Base-by-base conservation (phyloP, 2,888 invertebrate genomes). In the Ophioninae sp. region DNA sequence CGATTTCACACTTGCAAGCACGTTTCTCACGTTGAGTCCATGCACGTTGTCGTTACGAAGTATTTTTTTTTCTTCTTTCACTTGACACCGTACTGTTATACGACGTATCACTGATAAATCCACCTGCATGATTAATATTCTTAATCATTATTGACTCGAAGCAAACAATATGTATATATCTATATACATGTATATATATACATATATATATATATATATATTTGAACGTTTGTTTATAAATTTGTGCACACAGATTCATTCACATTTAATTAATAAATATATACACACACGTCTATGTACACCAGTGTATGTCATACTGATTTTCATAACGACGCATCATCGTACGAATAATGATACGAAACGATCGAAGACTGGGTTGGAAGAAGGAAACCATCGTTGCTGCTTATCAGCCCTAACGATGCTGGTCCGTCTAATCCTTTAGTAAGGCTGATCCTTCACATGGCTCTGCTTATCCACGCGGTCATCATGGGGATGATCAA, bases 41-140 rank as follows among this genome's bases (percentile, higher is more conserved):
- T 69, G 73, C 77, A 20, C 67, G 61, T 39, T 77, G 64, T n/a
- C 22, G n/a, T 64, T 83, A 59, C 67, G 74, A 81, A 71, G 37
- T 81, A 59, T 63, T 75, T 69, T 67, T 44, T 37, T 63, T 73
- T 44, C 59, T 72, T 44, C 22, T 63, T 68, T 37, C 63, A 69
- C 75, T 65, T 17, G 17, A 37, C 41, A 76, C 67, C 30, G 23
- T 63, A 65, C 17, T 7, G 58, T 59, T 44, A 37, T 20, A 51
- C 44, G 23, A 20, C 58, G 39, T 76, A 74, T 65, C 84, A 84
- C 84, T 84, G 81, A 81, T 85, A 79, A 81, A 79, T 84, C 77
- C 85, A 85, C 77, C 73, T 69, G 67, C 59, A 20, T 77, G 76
- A 51, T 51, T 51, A 13, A 13, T 51, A 51, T 51, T 2, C 51